Percentiles rank a stretch among this genome's conserved stretches.
These are phyloP conservation scores for Nothoprocta perdicaria DNA, from an alignment of 2,113 vertebrate species.

Conservation along the genomic window DNA sequence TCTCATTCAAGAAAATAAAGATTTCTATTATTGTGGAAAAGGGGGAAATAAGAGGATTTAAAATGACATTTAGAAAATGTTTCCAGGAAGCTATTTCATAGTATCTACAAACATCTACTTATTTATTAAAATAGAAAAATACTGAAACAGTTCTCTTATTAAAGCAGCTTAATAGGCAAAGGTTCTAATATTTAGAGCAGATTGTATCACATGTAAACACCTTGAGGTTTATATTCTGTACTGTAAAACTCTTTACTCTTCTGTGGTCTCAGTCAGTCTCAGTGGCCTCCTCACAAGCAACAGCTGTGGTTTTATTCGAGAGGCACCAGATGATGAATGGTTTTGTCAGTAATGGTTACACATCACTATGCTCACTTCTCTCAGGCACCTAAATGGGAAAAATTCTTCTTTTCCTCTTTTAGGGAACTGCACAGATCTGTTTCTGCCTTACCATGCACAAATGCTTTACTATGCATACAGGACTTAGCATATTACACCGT, in stretches of 20 bases:
- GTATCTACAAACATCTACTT: not conserved
- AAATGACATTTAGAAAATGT: not conserved
- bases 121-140: not conserved
- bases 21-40: not conserved
- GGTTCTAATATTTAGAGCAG: not conserved
- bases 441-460: not conserved
- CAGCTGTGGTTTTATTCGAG: not conserved
- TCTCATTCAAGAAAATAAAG: not conserved
- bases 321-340: not conserved
- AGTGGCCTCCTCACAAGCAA: not conserved
- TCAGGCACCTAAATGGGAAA: not conserved
- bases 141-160: not conserved
- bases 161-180: not conserved
- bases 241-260: not conserved
- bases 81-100: not conserved
- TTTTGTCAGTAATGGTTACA: not conserved
- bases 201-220: not conserved
- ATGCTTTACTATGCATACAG: not conserved
- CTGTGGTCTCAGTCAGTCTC: not conserved
- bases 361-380: not conserved
- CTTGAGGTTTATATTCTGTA: not conserved
- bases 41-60: not conserved
- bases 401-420: not conserved
- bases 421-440: not conserved
- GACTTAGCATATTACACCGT: not conserved